These are phyloP conservation scores for Psittacula derbiana DNA, from an alignment of 2,797 vertebrate genomes.

Conservation along the genomic window DNA sequence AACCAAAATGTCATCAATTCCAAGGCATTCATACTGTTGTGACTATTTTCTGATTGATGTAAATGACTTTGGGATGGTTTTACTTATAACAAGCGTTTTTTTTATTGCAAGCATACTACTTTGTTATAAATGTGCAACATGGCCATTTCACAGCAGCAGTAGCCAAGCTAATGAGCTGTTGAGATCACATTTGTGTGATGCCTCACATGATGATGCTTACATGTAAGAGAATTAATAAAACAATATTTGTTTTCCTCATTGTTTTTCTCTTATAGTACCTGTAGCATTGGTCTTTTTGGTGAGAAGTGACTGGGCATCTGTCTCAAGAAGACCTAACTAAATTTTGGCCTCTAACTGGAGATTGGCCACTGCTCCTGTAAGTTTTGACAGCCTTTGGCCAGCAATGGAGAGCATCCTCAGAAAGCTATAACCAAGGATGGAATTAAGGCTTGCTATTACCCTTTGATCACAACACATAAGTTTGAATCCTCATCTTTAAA, in stretches of 20 bases:
- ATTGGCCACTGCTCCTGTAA: not conserved
- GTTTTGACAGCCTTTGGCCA: not conserved
- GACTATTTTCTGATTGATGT: rapidly evolving
- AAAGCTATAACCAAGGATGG: not conserved
- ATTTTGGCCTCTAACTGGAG: not conserved
- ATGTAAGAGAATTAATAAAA: not conserved
- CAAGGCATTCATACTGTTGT: rapidly evolving
- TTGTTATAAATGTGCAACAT: not conserved
- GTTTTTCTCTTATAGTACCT: not conserved
- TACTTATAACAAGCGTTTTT: not conserved
- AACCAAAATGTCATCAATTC: not conserved
- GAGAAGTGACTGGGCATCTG: not conserved
- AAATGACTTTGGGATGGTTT: not conserved
- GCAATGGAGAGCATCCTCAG: not conserved
- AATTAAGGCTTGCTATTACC: not conserved
- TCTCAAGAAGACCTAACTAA: not conserved
- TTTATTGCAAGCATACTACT: not conserved
- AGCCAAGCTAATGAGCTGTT: not conserved
- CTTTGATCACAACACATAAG: not conserved
- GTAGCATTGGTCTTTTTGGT: not conserved
- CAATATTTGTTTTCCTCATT: not conserved
- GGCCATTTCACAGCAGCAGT: not conserved
- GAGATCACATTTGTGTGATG: not conserved
- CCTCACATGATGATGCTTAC: rapidly evolving
- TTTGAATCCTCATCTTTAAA: not conserved